These are phyloP conservation scores for Nomada lathburiana DNA, from an alignment of 2,888 invertebrate species.

Conservation along the genomic window DNA sequence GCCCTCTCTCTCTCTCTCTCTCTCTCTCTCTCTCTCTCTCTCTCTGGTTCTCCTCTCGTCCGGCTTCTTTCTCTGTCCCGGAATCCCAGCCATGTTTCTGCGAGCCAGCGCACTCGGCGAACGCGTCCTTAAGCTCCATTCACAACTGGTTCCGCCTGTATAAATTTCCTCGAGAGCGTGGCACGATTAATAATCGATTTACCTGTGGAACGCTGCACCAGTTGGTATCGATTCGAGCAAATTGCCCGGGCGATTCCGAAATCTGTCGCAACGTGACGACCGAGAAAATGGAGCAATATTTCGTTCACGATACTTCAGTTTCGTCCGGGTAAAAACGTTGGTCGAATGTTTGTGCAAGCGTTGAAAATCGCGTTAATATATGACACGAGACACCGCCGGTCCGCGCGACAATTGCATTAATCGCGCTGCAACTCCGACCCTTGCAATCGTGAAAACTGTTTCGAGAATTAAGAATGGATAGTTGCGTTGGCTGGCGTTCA, in stretches of 20 bases:
- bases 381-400: not conserved
- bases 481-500: too few relatives aligned
- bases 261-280: not conserved
- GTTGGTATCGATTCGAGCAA: conserved; percentile 23
- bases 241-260: conserved; percentile 28
- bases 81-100: conserved; percentile 65
- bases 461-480: too few relatives aligned
- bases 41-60: not conserved
- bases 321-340: conserved; percentile 26
- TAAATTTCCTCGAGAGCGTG: conserved; percentile 28
- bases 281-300: not conserved
- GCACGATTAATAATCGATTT: conserved; percentile 52
- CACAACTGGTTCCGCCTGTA: conserved; percentile 40
- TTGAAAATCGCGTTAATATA: conserved; percentile 32
- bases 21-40: conserved; percentile 15
- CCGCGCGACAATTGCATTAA: too few relatives aligned
- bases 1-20: not conserved
- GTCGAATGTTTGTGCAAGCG: conserved; percentile 32
- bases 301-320: not conserved
- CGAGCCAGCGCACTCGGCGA: conserved; percentile 7
- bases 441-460: too few relatives aligned
- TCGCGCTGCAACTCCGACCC: too few relatives aligned
- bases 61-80: conserved; percentile 40
- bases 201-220: not conserved
- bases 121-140: conserved; percentile 44